phyloP scores from a whole-genome alignment of 2,113 vertebrate genomes.

The Sialia sialis region DNA sequence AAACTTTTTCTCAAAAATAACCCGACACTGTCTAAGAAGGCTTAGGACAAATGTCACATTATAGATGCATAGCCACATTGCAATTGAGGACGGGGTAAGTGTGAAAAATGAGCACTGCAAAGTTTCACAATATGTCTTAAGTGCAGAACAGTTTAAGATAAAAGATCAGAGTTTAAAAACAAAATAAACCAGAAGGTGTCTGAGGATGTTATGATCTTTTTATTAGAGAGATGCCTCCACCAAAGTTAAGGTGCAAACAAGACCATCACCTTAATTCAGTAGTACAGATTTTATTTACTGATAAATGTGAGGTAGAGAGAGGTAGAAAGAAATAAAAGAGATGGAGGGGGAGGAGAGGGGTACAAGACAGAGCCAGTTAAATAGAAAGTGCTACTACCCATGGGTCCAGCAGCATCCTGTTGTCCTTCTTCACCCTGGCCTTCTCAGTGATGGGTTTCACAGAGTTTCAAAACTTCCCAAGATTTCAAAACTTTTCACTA shows the following conservation, averaged over 20 bases:
- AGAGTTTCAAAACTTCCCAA: neutral
- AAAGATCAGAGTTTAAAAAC: neutral
- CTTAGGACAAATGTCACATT: neutral
- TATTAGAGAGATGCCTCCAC: neutral
- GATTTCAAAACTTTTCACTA: neutral
- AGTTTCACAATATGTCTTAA: neutral
- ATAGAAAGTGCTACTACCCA: neutral
- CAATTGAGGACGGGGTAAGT: neutral
- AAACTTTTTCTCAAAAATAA: accelerated
- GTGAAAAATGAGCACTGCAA: neutral
- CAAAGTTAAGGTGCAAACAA: neutral
- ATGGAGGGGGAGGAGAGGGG: no score
- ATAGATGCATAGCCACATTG: neutral
- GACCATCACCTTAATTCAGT: neutral
- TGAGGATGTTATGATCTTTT: neutral
- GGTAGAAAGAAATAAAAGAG: neutral
- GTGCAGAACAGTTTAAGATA: neutral
- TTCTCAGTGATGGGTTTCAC: neutral
- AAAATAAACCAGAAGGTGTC: neutral
- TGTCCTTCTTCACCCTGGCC: neutral
- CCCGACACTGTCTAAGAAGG: neutral
- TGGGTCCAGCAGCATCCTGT: neutral
- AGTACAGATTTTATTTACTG: neutral
- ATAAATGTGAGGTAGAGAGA: neutral
- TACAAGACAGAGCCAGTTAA: neutral